Percentiles rank a stretch among this genome's conserved stretches.
These are phyloP conservation scores for Calliopsis andreniformis DNA, from an alignment of 1,140 invertebrate species.

Conservation along the genomic window DNA sequence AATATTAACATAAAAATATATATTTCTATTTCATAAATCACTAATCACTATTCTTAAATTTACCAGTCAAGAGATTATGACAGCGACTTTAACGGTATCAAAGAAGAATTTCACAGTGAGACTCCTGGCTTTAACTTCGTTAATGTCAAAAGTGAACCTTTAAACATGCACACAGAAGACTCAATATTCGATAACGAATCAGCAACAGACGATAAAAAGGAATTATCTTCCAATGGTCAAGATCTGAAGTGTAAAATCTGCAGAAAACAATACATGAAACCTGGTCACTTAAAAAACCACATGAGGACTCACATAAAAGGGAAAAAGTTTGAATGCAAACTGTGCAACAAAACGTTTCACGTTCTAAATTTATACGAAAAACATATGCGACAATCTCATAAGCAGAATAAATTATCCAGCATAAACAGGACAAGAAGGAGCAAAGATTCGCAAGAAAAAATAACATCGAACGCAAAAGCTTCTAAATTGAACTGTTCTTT, in stretches of 20 bases:
- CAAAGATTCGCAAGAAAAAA: not conserved
- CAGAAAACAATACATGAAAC: constrained; percentile 66
- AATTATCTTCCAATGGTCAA: not conserved
- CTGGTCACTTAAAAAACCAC: constrained; percentile 69
- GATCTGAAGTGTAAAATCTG: constrained; percentile 68
- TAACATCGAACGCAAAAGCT: not conserved
- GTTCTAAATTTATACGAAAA: constrained; percentile 60
- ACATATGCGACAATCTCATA: constrained; percentile 63
- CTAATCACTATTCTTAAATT: constrained; percentile 27
- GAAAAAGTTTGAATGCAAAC: constrained; percentile 56
- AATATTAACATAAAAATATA: not conserved
- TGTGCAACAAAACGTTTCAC: constrained; percentile 66
- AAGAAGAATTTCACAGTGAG: not conserved
- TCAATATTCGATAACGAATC: constrained; percentile 24
- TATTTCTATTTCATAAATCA: not conserved
- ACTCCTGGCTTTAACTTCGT: constrained; percentile 55
- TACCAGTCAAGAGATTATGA: constrained; percentile 20
- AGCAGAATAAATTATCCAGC: constrained; percentile 10
- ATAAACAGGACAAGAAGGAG: constrained; percentile 10
- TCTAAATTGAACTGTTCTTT: not conserved
- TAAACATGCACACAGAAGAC: constrained; percentile 24
- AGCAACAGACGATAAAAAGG: constrained; percentile 6
- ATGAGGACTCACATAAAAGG: constrained; percentile 57
- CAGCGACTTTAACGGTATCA: constrained; percentile 1
- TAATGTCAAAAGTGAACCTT: constrained; percentile 46